phyloP scores from a whole-genome alignment of 2,797 vertebrate genomes.

The Hylomyscus alleni region DNA sequence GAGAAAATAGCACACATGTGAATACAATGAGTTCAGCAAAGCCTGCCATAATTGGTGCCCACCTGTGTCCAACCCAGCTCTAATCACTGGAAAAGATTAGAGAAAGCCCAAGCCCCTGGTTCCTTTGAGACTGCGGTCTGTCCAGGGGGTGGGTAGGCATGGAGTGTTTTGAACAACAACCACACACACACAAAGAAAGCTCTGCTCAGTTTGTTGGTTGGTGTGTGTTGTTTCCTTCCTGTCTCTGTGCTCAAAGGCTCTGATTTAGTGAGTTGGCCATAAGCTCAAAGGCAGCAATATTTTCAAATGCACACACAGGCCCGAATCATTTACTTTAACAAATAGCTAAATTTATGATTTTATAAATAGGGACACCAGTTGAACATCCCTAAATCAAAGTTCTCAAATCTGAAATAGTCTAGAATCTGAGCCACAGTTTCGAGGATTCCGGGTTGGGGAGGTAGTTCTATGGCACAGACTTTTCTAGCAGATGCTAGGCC shows the following conservation, averaged over 20 bases:
- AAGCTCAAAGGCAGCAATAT: background rate
- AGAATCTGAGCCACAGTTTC: background rate
- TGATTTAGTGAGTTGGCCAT: background rate
- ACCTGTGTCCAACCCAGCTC: background rate
- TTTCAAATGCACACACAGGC: background rate
- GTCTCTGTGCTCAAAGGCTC: background rate
- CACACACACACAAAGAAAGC: background rate
- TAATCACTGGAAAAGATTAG: background rate
- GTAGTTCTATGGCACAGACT: background rate
- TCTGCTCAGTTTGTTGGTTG: background rate
- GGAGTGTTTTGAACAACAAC: background rate
- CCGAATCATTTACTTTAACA: slow-evolving; percentile 7
- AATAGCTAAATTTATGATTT: background rate
- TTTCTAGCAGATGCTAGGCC: background rate
- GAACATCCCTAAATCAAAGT: background rate
- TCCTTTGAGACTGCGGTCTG: background rate
- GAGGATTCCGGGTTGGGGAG: background rate
- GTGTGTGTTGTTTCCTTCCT: background rate
- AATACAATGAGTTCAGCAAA: slow-evolving; percentile 16
- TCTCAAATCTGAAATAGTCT: background rate
- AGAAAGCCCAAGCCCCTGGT: background rate
- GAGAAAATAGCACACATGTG: background rate
- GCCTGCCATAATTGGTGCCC: background rate
- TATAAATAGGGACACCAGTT: background rate
- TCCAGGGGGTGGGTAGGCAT: background rate